Conservation (phyloP, 2,797 vertebrate species). For the Holocentrus rufus region DNA sequence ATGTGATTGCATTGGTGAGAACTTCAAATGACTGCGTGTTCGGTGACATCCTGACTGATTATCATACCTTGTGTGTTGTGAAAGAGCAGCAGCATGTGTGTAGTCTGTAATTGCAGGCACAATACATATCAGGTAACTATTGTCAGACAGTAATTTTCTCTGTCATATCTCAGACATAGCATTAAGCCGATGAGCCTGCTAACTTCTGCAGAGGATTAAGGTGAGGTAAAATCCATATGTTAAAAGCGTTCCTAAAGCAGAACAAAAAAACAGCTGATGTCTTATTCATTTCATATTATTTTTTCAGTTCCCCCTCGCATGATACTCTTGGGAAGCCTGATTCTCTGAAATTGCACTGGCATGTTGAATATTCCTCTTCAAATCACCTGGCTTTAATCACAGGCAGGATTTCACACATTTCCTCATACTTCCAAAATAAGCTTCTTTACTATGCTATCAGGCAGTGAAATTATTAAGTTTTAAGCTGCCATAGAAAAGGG, state of each 20-base stretch:
- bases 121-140: slow-evolving; percentile 39
- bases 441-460: slow-evolving; percentile 38
- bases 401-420: slow-evolving; percentile 52
- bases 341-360: slow-evolving; percentile 43
- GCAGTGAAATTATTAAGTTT: slow-evolving; percentile 29
- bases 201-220: slow-evolving; percentile 9
- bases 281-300: slow-evolving; percentile 1
- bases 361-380: slow-evolving; percentile 21
- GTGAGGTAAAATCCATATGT: background rate
- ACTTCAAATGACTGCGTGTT: slow-evolving; percentile 1
- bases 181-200: slow-evolving; percentile 22
- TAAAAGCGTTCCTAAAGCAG: background rate
- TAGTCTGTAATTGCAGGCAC: slow-evolving; percentile 33
- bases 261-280: slow-evolving; percentile 7
- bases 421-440: slow-evolving; percentile 46
- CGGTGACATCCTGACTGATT: slow-evolving; percentile 7
- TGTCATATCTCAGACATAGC: slow-evolving; percentile 50
- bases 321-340: slow-evolving; percentile 5
- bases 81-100: slow-evolving; percentile 4
- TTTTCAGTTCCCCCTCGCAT: background rate
- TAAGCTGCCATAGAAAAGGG: slow-evolving; percentile 28
- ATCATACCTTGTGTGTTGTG: slow-evolving; percentile 19
- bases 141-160: slow-evolving; percentile 44
- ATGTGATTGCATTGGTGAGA: slow-evolving; percentile 26
- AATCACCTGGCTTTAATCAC: slow-evolving; percentile 51